Evolutionary conservation across 2,113 vertebrate genomes (phyloP).

Genomic region (Nesoenas mayeri): DNA sequence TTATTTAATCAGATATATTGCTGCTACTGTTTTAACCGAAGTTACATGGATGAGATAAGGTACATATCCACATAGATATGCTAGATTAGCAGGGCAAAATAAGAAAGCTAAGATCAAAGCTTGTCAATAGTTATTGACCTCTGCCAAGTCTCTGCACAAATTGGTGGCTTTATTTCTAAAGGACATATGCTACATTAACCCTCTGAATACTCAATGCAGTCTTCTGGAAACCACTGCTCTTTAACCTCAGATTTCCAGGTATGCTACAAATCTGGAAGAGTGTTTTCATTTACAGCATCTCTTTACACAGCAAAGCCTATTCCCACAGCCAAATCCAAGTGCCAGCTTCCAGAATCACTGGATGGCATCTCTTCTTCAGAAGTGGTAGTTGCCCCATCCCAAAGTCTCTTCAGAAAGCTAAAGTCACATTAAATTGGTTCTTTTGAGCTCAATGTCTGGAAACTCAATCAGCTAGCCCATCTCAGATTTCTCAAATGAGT

Average conservation of each 20-base stretch:
- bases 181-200: neutral
- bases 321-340: neutral
- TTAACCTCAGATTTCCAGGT: neutral
- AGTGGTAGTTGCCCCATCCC: neutral
- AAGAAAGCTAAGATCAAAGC: neutral
- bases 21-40: neutral
- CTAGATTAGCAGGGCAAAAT: neutral
- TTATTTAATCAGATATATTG: neutral
- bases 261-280: neutral
- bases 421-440: neutral
- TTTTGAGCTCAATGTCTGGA: neutral
- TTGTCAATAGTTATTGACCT: neutral
- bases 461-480: neutral
- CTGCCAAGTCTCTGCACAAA: neutral
- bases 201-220: neutral
- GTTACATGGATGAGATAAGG: neutral
- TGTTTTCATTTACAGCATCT: neutral
- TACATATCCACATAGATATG: rapidly evolving
- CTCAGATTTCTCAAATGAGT: neutral
- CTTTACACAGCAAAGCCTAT: neutral
- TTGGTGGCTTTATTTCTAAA: neutral
- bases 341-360: neutral
- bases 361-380: neutral
- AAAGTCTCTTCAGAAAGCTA: neutral
- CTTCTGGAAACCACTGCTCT: neutral